Percentiles rank a stretch among this genome's conserved stretches.
These are phyloP conservation scores for Hycleus phaleratus DNA, from an alignment of 1,140 invertebrate species.

Conservation along the genomic window DNA sequence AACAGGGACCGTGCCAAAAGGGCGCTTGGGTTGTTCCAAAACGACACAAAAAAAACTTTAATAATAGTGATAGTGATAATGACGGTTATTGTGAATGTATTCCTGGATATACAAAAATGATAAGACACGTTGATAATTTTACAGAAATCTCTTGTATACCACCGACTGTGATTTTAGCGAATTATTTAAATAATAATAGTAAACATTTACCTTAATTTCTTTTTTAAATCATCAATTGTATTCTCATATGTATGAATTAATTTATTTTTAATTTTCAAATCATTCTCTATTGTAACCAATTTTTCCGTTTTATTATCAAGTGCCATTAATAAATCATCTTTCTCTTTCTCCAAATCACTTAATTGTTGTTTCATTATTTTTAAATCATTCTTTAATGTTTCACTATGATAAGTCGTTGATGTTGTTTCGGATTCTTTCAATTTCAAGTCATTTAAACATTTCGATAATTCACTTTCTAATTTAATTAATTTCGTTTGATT, in stretches of 20 bases:
- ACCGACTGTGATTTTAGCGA: constrained; percentile 46
- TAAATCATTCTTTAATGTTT: constrained; percentile 30
- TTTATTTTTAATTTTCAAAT: constrained; percentile 27
- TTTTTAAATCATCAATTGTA: constrained; percentile 28
- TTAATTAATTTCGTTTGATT: constrained; percentile 33
- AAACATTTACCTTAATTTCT: constrained; percentile 33
- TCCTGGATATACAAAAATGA: constrained; percentile 53
- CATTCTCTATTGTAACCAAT: constrained; percentile 30
- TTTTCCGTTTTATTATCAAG: constrained; percentile 40
- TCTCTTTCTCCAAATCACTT: constrained; percentile 36
- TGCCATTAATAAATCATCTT: constrained; percentile 36
- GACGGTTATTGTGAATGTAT: constrained; percentile 61
- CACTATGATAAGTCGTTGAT: constrained; percentile 22
- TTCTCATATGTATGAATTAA: constrained; percentile 21
- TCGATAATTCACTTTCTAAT: constrained; percentile 30
- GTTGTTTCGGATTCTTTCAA: constrained; percentile 13
- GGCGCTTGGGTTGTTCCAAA: constrained; percentile 64
- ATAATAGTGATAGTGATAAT: constrained; percentile 28
- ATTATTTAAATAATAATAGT: constrained; percentile 46
- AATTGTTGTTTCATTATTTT: constrained; percentile 32
- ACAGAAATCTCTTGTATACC: constrained; percentile 38
- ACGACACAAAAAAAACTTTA: constrained; percentile 38
- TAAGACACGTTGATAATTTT: constrained; percentile 22
- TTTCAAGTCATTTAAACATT: constrained; percentile 25
- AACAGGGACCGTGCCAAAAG: constrained; percentile 61